Evolutionary conservation across 2,888 invertebrate species (phyloP).

Genomic region (Eumacrocentrus americanus): DNA sequence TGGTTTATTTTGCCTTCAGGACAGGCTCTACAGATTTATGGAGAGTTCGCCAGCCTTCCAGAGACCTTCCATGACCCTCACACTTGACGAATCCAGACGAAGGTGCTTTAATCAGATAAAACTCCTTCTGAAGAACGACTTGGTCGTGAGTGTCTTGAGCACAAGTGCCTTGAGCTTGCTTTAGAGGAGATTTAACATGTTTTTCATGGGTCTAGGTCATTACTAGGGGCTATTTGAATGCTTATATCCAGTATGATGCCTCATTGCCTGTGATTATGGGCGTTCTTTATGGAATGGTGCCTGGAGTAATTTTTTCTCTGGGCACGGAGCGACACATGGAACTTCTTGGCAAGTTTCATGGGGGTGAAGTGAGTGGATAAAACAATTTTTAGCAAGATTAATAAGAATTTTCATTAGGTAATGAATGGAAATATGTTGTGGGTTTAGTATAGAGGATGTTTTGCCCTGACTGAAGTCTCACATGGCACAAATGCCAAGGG

Average conservation of each 20-base stretch:
- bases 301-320: constrained; percentile 59
- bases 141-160: constrained; percentile 40
- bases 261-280: constrained; percentile 56
- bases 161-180: too few species aligned
- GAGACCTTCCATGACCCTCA: constrained; percentile 65
- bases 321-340: constrained; percentile 63
- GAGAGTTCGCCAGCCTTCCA: constrained; percentile 80
- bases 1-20: constrained; percentile 64
- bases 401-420: background rate
- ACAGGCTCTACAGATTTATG: constrained; percentile 77
- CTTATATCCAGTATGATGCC: constrained; percentile 55
- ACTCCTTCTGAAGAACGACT: constrained; percentile 36
- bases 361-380: constrained; percentile 50
- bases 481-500: constrained; percentile 95
- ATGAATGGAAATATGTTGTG: constrained; percentile 31
- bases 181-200: background rate
- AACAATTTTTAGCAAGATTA: background rate
- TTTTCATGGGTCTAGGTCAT: constrained; percentile 50
- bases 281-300: constrained; percentile 62
- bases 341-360: constrained; percentile 51
- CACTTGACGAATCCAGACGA: constrained; percentile 75
- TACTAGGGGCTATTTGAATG: constrained; percentile 32
- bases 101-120: constrained; percentile 48
- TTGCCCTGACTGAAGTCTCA: constrained; percentile 90
- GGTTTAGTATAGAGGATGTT: constrained; percentile 75